Evolutionary conservation across 2,888 invertebrate species (phyloP), one percentile per base, ranked within the genome.

Genomic region (Dascillus cervinus): DNA sequence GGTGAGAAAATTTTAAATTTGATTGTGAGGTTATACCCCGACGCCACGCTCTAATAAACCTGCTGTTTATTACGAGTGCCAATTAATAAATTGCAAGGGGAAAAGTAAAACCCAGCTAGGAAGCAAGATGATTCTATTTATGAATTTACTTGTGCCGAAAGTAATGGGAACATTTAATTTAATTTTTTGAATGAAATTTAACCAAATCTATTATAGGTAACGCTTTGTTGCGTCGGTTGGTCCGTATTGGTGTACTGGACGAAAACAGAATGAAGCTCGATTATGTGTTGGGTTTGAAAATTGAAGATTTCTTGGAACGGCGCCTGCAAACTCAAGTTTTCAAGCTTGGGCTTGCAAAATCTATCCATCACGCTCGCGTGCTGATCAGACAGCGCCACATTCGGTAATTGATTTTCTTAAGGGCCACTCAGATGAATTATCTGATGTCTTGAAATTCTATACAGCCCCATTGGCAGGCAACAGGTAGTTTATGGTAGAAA

Each of bases 211-310:
- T 52, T 56, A 8, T 54, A 95, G 95, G 96, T 70, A 99, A 99
- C 69, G 98, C 98, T 8, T 76, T 98, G 32, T 75, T 98, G 53
- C 87, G 98, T 73, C 90, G 98, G 67, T 71, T 99, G 54, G 97
- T 99, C 35, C 82, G 96, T 52, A 94, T 98, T 52, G 98, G 98
- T 54, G 98, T 99, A 43, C 71, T 98, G 64, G 94, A 95, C 55
- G 98, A 99, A 67, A 78, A 82, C 51, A 83, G 91, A 60, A 99
- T 99, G 98, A 99, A 98, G 72, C 92, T 99, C 56, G 98, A 99
- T 97, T 98, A 98, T 58, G 98, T 99, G 50, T 77, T 99, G 62
- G 97, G 97, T 71, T 76, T 99, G 54, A 91, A 95, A 70, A 90
- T 96, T 55, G 98, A 99, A 70, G 97, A 99, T 74, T 99, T 99